Percentiles rank a stretch among this genome's conserved stretches.
These are phyloP conservation scores for Pteropus rufus DNA, from an alignment of 2,797 vertebrate species.

Conservation along the genomic window DNA sequence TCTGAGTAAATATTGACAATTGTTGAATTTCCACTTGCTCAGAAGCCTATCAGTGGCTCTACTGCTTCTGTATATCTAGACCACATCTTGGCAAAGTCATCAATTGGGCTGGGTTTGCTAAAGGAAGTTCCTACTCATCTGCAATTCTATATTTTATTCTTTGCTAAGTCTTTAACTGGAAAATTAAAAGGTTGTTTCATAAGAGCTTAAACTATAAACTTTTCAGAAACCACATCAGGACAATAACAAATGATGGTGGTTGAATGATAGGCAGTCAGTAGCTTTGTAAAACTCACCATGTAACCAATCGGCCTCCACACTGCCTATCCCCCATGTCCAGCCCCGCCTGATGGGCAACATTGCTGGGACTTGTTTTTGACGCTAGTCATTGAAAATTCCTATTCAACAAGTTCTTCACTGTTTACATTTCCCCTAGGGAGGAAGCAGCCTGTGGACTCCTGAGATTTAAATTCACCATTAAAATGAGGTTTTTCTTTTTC, in stretches of 20 bases:
- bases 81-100: background rate
- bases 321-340: background rate
- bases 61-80: background rate
- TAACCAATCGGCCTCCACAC: background rate
- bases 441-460: conserved; percentile 17
- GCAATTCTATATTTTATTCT: background rate
- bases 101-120: background rate
- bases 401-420: conserved; percentile 30
- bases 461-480: conserved; percentile 55
- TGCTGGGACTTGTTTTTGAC: background rate
- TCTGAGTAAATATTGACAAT: background rate
- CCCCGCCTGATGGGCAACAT: background rate
- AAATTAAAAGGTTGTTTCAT: background rate
- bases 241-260: background rate
- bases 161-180: background rate
- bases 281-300: background rate
- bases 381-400: conserved; percentile 1
- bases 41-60: background rate
- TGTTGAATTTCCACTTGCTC: background rate
- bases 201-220: background rate
- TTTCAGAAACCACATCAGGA: background rate
- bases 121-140: background rate
- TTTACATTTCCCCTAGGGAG: conserved; percentile 39
- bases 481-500: conserved; percentile 47
- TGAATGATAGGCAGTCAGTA: background rate